Evolutionary conservation across 2,888 invertebrate species (phyloP), one percentile per base, ranked within the genome.

Genomic region (Mamestra brassicae): DNA sequence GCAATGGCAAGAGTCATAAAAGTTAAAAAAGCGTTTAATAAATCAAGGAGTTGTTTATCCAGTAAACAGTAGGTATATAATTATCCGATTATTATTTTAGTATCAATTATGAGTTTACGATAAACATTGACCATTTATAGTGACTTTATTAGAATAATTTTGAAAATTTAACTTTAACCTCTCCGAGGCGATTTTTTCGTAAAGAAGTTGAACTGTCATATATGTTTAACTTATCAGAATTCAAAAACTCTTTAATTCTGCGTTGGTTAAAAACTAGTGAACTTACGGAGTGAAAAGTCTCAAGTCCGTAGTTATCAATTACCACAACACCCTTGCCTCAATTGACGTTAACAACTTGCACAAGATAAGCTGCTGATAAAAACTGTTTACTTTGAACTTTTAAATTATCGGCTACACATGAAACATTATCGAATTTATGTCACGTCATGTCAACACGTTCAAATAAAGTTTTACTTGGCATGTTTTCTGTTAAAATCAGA

Each of bases 291-390:
- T 65, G 36, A 72, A 26, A 71, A 42, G 34, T 65, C 45, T 60
- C 60, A 61, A 64, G 36, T 26, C 38, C 42, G 68, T 57, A 36
- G 68, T 69, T 84, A 80, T 84, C 80, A 80, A 81, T 84, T 45
- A 69, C 54, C 73, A 52, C 36, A 84, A 58, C 84, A 73, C 80
- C 65, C 57, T 79, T 66, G 42, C 74, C 42, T 76, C 62, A 74
- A 76, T 63, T 62, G 57, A 64, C 63, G 67, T 45, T 66, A 69
- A 80, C 68, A 83, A 83, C 72, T 65, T 80, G 61, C 79, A 72
- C 68, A 69, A 80, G 84, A 84, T 81, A 83, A 79, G 65, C 47
- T 52, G 55, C 26, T 79, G 80, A 81, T 84, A 84, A 73, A 73
- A 7, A 55, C 0, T 73, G 63, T 80, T 80, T 69, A 34, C 68